A percentile compares a stretch with the other conserved stretches of the same genome.
phyloP scores from a whole-genome alignment of 2,113 vertebrate genomes.

The Ardeotis arabs region DNA sequence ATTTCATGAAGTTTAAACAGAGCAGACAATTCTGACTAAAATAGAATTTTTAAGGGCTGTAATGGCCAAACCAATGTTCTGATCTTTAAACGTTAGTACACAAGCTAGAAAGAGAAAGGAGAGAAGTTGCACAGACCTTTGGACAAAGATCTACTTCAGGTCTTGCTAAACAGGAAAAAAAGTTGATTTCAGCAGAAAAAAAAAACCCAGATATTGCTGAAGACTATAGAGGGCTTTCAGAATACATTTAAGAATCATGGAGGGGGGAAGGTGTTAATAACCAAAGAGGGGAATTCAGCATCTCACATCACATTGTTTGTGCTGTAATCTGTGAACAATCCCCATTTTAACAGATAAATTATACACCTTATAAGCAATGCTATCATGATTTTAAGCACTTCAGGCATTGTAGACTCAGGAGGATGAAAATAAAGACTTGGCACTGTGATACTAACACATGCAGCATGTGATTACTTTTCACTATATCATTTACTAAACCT shows the following conservation, averaged over 20 bases:
- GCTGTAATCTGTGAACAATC: neutral
- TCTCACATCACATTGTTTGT: neutral
- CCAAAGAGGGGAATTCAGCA: neutral
- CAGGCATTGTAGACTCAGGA: neutral
- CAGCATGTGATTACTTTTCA: neutral
- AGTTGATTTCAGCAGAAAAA: neutral
- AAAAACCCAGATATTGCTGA: neutral
- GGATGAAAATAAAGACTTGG: conserved; percentile 1
- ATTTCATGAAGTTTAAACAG: neutral
- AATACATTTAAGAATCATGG: neutral
- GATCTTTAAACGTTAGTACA: neutral
- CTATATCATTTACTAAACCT: neutral
- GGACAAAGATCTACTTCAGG: conserved; percentile 24
- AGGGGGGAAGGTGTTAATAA: neutral
- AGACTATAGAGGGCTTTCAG: neutral
- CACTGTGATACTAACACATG: neutral
- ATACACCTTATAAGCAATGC: neutral
- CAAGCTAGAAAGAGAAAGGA: neutral
- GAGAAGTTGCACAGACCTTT: neutral
- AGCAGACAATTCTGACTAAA: neutral
- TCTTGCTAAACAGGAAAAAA: conserved; percentile 41
- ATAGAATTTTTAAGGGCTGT: neutral
- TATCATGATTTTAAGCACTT: neutral
- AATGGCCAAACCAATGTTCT: neutral
- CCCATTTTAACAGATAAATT: neutral